Base-by-base conservation (phyloP, 2,113 vertebrate species). In the Cromileptes altivelis region DNA sequence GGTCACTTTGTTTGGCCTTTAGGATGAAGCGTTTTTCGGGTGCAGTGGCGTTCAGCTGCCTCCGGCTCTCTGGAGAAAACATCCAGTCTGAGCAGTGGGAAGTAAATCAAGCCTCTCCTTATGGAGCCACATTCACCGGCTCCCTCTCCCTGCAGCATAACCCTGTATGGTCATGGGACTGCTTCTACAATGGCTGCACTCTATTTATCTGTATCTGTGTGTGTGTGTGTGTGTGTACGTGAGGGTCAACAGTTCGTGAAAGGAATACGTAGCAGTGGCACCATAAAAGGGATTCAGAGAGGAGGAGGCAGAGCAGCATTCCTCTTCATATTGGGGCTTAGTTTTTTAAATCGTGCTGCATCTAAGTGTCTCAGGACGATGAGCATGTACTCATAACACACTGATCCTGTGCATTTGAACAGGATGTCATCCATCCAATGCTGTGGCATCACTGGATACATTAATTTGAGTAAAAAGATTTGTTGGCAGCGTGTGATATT, bases 101-200 rank as follows among this genome's bases (percentile, higher is more conserved):
- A 83, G 63, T 17, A 73, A 62, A 52, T 3, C 8, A 53, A 86
- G 75, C 19, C 42, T 82, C 49, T 88, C 53, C 74, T 85, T 62
- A 0, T 78, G 37, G 67, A 91, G 83, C 57, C 71, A 57, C 74
- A 37, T 60, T 61, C 3, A 80, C 37, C 68, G 40, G 76, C 76
- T 76, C 62, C 1, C 55, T 61, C 63, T 78, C 50, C 70, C 78
- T 68, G 80, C 40, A 77, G 73, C 81, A 84, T 85, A 63, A 78
- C 95, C 95, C 94, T 93, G 93, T 96, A 95, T 95, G 95, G 95
- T 93, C 94, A 95, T 89, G 86, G 0, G 88, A 57, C 81, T 18
- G 77, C 75, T 30, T 60, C 63, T n/a, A 71, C 78, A 68, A 60
- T 82, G 86, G 75, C 84, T 75, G 77, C 56, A 75, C 90, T 75